Evolutionary conservation across 2,113 vertebrate genomes (phyloP), one percentile per base, ranked within the genome.

Genomic region (Dissostichus mawsoni): DNA sequence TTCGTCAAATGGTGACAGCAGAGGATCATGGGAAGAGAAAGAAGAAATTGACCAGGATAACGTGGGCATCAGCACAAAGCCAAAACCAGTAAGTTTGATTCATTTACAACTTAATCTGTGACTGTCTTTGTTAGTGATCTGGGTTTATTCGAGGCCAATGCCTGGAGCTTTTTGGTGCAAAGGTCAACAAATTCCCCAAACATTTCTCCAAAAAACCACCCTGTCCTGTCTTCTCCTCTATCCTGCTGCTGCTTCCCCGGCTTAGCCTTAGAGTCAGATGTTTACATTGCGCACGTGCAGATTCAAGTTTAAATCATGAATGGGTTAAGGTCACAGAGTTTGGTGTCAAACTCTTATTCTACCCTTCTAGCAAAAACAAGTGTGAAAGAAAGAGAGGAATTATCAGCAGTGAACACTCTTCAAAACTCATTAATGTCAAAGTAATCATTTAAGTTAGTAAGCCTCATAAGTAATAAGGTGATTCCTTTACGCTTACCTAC

Each of bases 1-100:
- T 17, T 84, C 92, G 4, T 90, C 93, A 45, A 96, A 96, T 0
- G 95, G 95, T 11, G 92, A 94, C 68, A 91, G 91, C 88, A 85
- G 84, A 89, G 91, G 36, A 74, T 78, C 93, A 55, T 94, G 95
- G 94, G 92, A 92, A 3, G 91, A 82, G 68, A 92, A 78, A 8
- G 84, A 90, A 33, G 85, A 84, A 77, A 82, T 90, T 23, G 74
- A 87, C 53, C 82, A 87, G 18, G 90, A 94, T 59, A 83, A 87
- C 65, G 33, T 89, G 67, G 92, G 81, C 66, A 62, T 89, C 69
- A 85, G 66, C 68, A 74, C 86, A 87, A 94, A 92, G 13, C 87
- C 94, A 0, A 91, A 94, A 83, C 71, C 84, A 84, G 95, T 95
- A 88, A 94, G 94, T 95, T 10, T 64, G 66, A 16, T 59, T 16